Evolutionary conservation across 2,113 vertebrate species (phyloP), one percentile per base, ranked within the genome.

Genomic region (Nesogale talazaci): DNA sequence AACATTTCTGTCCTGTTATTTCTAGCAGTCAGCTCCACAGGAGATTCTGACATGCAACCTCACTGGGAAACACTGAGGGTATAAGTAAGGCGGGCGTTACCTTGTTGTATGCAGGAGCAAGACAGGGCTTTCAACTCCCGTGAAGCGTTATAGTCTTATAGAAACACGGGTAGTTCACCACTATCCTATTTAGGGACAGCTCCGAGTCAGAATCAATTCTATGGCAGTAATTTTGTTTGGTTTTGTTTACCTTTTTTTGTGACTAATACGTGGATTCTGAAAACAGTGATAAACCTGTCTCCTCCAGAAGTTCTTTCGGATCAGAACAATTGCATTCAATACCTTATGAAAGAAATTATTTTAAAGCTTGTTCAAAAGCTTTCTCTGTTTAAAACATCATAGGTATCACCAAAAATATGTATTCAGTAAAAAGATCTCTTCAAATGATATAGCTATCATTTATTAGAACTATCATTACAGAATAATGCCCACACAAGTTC

Each of bases 391-490:
- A 36, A 61, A 69, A 20, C 77, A 95, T 93, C 70, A 86, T 46
- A 83, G 36, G 29, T 52, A 94, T 90, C 67, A 94, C 0, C 93
- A 59, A 81, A 96, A 69, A 29, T 29, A 31, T 78, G 34, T n/a
- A 42, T 23, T 75, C 63, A 91, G 70, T 57, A 89, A 52, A 31
- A 22, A 88, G 52, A 52, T 75, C 34, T 94, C 76, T 89, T 63
- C 42, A 57, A n/a, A 42, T 91, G 34, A 75, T 19, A 11, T 2
- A 84, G 80, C 17, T 1, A 0, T 86, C 85, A 89, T 77, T 91
- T 90, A 95, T 74, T 84, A 83, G 75, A 89, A 94, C 65, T 67
- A 84, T 56, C 70, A 88, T 46, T 88, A 91, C 63, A 92, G 83
- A 89, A 78, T 83, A 77, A 82, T 90, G 31, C 77, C 59, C 77